phyloP scores from a whole-genome alignment of 2,113 vertebrate species.

The Elanoides forficatus region DNA sequence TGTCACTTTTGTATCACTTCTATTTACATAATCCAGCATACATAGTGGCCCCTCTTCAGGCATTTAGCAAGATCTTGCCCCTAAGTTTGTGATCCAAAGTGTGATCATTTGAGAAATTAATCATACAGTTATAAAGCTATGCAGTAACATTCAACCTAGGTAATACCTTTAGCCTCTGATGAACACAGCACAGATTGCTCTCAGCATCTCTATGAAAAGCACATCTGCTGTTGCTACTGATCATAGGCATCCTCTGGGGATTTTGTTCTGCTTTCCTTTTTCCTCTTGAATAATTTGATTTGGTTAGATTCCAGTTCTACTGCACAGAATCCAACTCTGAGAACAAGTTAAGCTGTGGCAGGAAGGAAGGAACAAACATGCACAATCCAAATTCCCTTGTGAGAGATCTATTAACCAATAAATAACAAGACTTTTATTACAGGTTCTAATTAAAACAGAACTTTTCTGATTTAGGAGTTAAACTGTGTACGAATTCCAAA shows the following conservation, averaged over 20 bases:
- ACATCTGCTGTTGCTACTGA: neutral
- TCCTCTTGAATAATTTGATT: slow-evolving; percentile 16
- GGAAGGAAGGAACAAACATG: neutral
- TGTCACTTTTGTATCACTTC: neutral
- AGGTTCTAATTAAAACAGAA: neutral
- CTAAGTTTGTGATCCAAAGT: neutral
- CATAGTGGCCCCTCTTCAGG: neutral
- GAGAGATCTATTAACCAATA: slow-evolving; percentile 4
- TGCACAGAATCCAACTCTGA: neutral
- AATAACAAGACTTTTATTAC: neutral
- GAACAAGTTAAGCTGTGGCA: slow-evolving; percentile 6
- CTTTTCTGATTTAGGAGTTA: neutral
- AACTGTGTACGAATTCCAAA: neutral
- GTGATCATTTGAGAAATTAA: neutral
- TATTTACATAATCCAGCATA: neutral
- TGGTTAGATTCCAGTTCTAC: neutral
- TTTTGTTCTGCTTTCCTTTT: neutral
- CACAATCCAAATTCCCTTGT: neutral
- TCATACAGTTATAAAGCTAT: neutral
- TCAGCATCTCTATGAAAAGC: neutral
- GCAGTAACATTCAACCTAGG: neutral
- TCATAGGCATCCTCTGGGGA: neutral
- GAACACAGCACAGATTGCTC: neutral
- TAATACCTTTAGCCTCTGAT: neutral
- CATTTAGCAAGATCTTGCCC: neutral